phyloP scores from a whole-genome alignment of 2,888 invertebrate genomes.

The Nycteola revayana region DNA sequence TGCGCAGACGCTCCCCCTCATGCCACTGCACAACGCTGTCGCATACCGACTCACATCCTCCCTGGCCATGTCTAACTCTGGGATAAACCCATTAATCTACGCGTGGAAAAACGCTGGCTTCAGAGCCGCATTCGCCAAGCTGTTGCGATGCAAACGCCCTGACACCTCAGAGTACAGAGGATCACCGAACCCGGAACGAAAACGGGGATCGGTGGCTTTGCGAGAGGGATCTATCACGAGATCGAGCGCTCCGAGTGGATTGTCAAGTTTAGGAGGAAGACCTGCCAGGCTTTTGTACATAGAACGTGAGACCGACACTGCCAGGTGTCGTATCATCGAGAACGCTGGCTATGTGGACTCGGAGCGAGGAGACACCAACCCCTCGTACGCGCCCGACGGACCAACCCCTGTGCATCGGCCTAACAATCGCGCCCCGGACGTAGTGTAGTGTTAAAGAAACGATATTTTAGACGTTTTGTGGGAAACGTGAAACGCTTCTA shows the following conservation, averaged over 20 bases:
- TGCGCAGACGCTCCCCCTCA: constrained; percentile 80
- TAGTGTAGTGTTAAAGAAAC: constrained; percentile 60
- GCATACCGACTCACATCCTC: constrained; percentile 85
- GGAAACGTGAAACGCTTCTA: constrained; percentile 81
- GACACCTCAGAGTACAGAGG: constrained; percentile 80
- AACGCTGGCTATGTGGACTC: constrained; percentile 73
- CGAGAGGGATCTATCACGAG: constrained; percentile 70
- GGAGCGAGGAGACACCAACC: constrained; percentile 67
- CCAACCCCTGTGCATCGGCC: constrained; percentile 71
- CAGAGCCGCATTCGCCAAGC: constrained; percentile 86
- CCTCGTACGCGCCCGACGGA: constrained; percentile 72
- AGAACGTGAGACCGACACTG: constrained; percentile 59
- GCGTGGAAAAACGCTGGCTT: constrained; percentile 93
- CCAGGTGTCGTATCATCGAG: constrained; percentile 75
- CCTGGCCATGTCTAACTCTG: constrained; percentile 90
- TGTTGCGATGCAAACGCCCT: constrained; percentile 85
- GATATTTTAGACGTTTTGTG: constrained; percentile 59
- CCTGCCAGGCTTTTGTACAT: constrained; percentile 69
- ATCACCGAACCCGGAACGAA: constrained; percentile 80
- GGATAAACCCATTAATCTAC: constrained; percentile 91
- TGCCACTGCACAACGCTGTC: constrained; percentile 75
- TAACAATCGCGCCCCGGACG: constrained; percentile 38
- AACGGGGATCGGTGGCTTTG: constrained; percentile 73
- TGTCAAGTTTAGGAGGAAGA: constrained; percentile 60
- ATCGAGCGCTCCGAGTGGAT: constrained; percentile 57